Base-by-base conservation (phyloP, 2,797 vertebrate species). In the Tauraco hartlaubi region DNA sequence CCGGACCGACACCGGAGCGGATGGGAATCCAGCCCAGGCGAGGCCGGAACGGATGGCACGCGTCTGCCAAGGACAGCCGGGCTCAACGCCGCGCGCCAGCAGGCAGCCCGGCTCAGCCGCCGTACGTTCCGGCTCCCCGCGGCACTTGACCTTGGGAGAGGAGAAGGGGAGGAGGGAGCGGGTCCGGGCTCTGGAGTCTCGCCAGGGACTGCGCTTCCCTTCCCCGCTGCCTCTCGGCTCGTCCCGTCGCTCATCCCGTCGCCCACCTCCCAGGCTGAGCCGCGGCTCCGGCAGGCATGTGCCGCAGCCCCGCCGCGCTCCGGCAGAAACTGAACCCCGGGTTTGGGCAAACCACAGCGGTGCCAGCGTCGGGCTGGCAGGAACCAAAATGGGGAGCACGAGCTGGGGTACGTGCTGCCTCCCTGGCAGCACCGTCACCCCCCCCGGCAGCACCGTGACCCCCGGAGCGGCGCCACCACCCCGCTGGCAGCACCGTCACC, bases 1-100 rank as follows among this genome's bases (percentile, higher is more conserved):
- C 39, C 14, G 39, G 9, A 12, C 9, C 39, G 39, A 41, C 39
- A 41, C 39, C 39, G 39, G 39, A 41, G 39, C 39, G 12, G 49
- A 23, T 2, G 11, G 28, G 68, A 54, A 41, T 8, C 10, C 15
- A 18, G 68, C 37, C 29, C 35, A 1, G 19, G 66, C 19, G 14
- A 37, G 66, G 33, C 52, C 5, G 2, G 25, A 23, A 31, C 39
- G 6, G 39, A 8, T 0, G 5, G 44, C 28, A 51, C 8, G 2
- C 5, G 6, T 15, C 56, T 49, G 16, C 46, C 22, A 9, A 5
- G 23, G 29, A 12, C 39, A 16, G 41, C 11, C 1, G 26, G 54
- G n/a, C n/a, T 46, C 41, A 9, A 20, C 1, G 12, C 52, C 7
- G 1, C 3, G 12, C 29, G n/a, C 29, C 8, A 2, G 31, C 4